A percentile compares a stretch with the other conserved stretches of the same genome.
Evolutionary conservation across 2,888 invertebrate species (phyloP).

Genomic region (Chirona hameri): DNA sequence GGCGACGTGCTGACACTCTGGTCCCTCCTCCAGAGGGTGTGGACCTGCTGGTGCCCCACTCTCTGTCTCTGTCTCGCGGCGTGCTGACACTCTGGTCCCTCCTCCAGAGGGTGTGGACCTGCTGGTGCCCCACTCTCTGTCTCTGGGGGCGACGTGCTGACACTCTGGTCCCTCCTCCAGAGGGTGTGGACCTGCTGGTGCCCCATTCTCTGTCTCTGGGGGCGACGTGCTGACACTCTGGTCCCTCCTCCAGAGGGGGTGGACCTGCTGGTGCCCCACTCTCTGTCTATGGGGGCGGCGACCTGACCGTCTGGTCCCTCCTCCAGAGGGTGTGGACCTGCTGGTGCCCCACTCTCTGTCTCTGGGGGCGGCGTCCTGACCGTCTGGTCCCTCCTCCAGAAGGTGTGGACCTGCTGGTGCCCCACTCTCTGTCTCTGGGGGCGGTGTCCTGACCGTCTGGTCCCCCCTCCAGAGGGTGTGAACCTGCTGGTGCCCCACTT

Average conservation of each 20-base stretch:
- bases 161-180: neutral
- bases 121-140: too few species aligned
- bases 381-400: constrained; percentile 94
- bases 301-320: constrained; percentile 51
- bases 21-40: too few species aligned
- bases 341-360: constrained; percentile 82
- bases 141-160: neutral
- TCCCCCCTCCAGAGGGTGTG: too few species aligned
- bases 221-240: neutral
- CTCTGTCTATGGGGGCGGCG: constrained; percentile 47
- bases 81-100: too few species aligned
- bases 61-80: too few species aligned
- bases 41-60: too few species aligned
- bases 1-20: too few species aligned
- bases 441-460: too few species aligned
- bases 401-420: constrained; percentile 77
- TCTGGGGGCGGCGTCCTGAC: constrained; percentile 85
- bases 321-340: constrained; percentile 25
- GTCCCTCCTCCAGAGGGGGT: neutral
- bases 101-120: neutral
- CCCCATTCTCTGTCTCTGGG: neutral
- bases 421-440: too few species aligned
- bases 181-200: neutral
- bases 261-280: constrained; percentile 5
- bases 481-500: too few species aligned